phyloP scores from a whole-genome alignment of 2,113 vertebrate species.

The Ardeotis arabs region DNA sequence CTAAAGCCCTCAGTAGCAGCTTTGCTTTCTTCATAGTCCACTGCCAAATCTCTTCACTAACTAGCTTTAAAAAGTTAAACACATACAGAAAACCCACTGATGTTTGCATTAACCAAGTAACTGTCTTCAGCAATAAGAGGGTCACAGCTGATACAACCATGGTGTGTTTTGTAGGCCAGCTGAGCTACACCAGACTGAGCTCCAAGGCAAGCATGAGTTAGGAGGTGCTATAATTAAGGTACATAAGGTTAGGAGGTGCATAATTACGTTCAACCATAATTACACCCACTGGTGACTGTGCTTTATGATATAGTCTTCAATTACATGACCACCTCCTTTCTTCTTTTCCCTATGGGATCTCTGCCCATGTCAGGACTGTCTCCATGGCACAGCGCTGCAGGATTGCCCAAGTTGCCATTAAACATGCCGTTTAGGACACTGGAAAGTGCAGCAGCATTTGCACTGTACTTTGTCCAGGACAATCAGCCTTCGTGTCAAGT shows the following conservation, averaged over 20 bases:
- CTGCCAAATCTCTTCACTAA: not conserved
- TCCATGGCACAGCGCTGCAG: not conserved
- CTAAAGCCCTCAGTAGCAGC: not conserved
- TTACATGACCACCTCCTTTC: slow-evolving; percentile 50
- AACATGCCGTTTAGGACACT: not conserved
- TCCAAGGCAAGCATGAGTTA: slow-evolving; percentile 12
- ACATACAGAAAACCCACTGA: not conserved
- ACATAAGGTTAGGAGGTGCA: slow-evolving; percentile 21
- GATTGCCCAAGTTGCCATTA: not conserved
- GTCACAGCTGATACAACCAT: not conserved
- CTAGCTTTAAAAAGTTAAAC: not conserved
- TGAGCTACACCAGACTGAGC: not conserved
- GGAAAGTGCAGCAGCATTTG: not conserved
- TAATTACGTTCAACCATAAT: slow-evolving; percentile 61
- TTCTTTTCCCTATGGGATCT: not conserved
- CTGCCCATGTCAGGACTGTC: not conserved
- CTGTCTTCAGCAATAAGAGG: not conserved
- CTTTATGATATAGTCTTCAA: not conserved
- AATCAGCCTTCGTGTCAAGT: not conserved
- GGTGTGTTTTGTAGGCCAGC: not conserved
- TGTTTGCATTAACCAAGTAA: not conserved
- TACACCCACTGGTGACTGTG: slow-evolving; percentile 7
- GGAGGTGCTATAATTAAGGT: slow-evolving; percentile 40
- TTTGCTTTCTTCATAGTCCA: not conserved
- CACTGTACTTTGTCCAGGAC: not conserved